Evolutionary conservation across 2,888 invertebrate species (phyloP), one percentile per base, ranked within the genome.

Genomic region (Thera obeliscata): DNA sequence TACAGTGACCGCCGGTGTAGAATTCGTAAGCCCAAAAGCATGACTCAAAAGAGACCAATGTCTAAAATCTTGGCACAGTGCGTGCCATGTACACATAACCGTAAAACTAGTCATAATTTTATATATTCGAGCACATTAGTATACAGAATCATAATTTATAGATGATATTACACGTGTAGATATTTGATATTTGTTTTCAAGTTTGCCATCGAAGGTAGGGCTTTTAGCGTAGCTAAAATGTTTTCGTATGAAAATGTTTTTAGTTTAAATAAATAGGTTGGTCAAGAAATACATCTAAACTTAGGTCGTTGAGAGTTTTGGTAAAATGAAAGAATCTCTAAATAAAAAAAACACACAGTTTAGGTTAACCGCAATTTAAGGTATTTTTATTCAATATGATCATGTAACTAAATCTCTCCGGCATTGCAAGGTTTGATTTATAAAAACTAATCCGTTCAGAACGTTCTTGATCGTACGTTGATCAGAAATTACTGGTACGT

Each of bases 31-130:
- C 8, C 43, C 43, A 9, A 9, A 52, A 22, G 22, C 22, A 22
- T 22, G 22, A 22, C 22, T 22, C 22, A 22, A 22, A 52, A 52
- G 35, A 33, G 54, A 9, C 35, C 33, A 3, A 48, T 8, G 3
- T 8, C 12, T 8, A 64, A 60, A 66, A 59, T 62, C 78, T 76
- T 74, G 77, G 72, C 70, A 74, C 72, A 72, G 73, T 71, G 77
- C 78, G 74, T 76, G 73, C 69, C 72, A 62, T 78, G 81, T 86
- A 85, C 88, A 87, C 87, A 85, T 86, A 84, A 83, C 80, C 77
- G 74, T 84, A 81, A 82, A 80, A 85, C 90, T 90, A 90, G 90
- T 90, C 90, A 90, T 85, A 86, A 83, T 78, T 66, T 61, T 66
- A 78, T 81, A 75, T 82, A 82, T 76, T 78, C 72, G 67, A 78